Percentiles rank a stretch among this genome's conserved stretches.
Evolutionary conservation across 2,113 vertebrate species (phyloP).

Genomic region (Coturnix japonica): DNA sequence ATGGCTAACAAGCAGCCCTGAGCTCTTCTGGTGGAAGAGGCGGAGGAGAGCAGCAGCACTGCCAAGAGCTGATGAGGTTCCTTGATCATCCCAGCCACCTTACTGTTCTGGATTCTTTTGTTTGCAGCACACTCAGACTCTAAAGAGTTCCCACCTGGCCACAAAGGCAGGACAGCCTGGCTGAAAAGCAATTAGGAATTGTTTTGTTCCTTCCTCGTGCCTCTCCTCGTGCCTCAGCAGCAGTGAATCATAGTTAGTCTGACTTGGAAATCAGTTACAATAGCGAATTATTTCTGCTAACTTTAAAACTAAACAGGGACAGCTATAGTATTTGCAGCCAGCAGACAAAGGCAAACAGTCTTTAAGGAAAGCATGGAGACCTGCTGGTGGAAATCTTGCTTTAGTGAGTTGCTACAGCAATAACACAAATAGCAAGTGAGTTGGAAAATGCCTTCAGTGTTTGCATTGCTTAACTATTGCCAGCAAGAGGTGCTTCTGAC

Average conservation of each 20-base stretch:
- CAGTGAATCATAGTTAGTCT: not conserved
- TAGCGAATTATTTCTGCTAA: not conserved
- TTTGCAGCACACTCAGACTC: not conserved
- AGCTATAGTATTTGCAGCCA: not conserved
- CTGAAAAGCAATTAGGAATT: not conserved
- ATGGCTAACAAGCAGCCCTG: not conserved
- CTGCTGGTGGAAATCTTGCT: not conserved
- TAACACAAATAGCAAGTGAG: not conserved
- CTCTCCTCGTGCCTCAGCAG: not conserved
- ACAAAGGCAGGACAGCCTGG: not conserved
- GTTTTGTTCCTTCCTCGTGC: not conserved
- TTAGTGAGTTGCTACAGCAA: slow-evolving; percentile 10
- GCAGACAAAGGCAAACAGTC: not conserved
- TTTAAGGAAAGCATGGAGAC: not conserved
- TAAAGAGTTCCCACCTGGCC: not conserved
- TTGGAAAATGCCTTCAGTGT: not conserved
- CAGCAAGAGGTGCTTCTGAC: not conserved
- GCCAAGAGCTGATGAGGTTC: not conserved
- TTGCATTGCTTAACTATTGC: not conserved
- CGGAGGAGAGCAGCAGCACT: not conserved
- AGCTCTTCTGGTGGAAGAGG: not conserved
- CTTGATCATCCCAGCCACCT: not conserved
- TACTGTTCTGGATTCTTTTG: not conserved
- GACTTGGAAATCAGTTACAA: not conserved
- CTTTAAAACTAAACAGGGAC: not conserved